phyloP scores from a whole-genome alignment of 2,113 vertebrate species.

The Antennarius striatus region DNA sequence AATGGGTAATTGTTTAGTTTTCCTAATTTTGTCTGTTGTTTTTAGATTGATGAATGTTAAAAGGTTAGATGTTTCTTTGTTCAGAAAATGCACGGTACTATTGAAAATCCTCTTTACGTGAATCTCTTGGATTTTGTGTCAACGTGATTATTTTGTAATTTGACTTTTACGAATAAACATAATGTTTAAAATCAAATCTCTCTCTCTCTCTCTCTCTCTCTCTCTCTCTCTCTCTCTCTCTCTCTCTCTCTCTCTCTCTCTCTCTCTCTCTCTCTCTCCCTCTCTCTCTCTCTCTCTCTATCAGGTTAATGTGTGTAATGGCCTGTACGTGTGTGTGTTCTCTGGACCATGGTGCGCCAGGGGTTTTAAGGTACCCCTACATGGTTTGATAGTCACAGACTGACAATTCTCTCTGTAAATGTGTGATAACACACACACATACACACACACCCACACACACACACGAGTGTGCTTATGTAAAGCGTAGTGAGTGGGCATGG shows the following conservation, averaged over 20 bases:
- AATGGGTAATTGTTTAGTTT: too few species aligned
- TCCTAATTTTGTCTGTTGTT: too few species aligned
- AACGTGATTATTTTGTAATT: too few species aligned
- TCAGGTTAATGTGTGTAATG: conserved; percentile 38
- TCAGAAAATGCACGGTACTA: too few species aligned
- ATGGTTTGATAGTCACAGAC: conserved; percentile 51
- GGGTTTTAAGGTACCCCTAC: conserved; percentile 43
- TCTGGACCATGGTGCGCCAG: conserved; percentile 34
- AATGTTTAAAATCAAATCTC: too few species aligned
- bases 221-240: too few species aligned
- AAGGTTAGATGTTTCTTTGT: too few species aligned
- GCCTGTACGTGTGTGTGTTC: conserved; percentile 37
- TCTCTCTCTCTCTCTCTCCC: conserved; percentile 6
- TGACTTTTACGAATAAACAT: too few species aligned
- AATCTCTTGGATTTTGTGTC: too few species aligned
- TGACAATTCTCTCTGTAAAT: conserved; percentile 52
- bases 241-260: conserved; percentile 1
- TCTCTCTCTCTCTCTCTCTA: conserved; percentile 16
- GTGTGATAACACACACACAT: conserved; percentile 35
- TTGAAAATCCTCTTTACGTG: too few species aligned
- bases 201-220: too few species aligned
- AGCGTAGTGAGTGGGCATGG: conserved; percentile 63
- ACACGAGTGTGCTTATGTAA: conserved; percentile 59
- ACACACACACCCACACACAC: not conserved
- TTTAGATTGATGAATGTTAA: too few species aligned